A percentile compares a stretch with the other conserved stretches of the same genome.
These are phyloP conservation scores for Ligdia adustata DNA, from an alignment of 2,888 invertebrate genomes.

Conservation along the genomic window DNA sequence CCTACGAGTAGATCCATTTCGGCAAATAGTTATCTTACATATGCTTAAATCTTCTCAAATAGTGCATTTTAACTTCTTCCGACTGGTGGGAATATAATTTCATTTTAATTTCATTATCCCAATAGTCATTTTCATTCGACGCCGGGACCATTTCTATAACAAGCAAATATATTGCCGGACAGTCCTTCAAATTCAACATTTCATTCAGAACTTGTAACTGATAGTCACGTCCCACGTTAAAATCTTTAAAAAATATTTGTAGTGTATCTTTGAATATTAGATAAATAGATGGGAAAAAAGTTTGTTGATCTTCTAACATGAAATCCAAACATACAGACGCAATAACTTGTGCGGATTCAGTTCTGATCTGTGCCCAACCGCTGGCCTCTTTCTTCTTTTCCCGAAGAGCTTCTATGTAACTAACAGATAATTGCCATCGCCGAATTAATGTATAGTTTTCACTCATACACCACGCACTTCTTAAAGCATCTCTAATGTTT, in stretches of 20 bases:
- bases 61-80: slow-evolving; percentile 12
- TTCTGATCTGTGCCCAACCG: slow-evolving; percentile 3
- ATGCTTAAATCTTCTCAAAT: slow-evolving; percentile 3
- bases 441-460: slow-evolving; percentile 5
- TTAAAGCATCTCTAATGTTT: neutral
- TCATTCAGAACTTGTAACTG: slow-evolving; percentile 1
- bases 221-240: neutral
- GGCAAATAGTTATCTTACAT: too few species aligned
- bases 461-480: neutral
- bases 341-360: neutral
- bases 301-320: neutral
- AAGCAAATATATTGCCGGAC: slow-evolving; percentile 10
- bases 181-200: slow-evolving; percentile 10
- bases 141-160: slow-evolving; percentile 3
- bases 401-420: slow-evolving; percentile 5
- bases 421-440: slow-evolving; percentile 6
- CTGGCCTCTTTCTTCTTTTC: neutral
- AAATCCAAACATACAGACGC: slow-evolving; percentile 1
- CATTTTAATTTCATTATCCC: neutral
- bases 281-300: slow-evolving; percentile 9
- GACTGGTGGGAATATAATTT: slow-evolving; percentile 9
- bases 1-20: too few species aligned
- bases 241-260: neutral
- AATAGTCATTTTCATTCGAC: neutral
- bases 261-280: slow-evolving; percentile 1